Base-by-base conservation (phyloP, 2,888 invertebrate species). In the Hipparchia sbordonii region DNA sequence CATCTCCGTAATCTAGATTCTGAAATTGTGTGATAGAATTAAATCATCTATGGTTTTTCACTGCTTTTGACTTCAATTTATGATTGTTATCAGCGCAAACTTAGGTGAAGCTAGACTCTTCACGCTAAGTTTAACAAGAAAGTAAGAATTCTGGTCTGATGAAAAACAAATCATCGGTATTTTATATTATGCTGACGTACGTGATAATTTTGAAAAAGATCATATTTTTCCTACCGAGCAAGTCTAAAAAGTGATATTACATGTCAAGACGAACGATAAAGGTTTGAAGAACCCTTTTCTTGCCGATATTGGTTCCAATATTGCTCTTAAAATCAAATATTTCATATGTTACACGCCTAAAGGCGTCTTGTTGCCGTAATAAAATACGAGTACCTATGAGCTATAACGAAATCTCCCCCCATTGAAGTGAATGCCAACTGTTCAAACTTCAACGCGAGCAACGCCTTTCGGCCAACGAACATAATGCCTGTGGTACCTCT, bases 401-500 rank as follows among this genome's bases (percentile, higher is more conserved):
- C 46, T 76, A 72, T 73, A 76, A 77, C 72, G 76, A 71, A 77
- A 76, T 74, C 68, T 75, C 73, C 71, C 74, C 71, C 70, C 57
- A 85, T 86, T 84, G 85, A 87, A 82, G 76, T 78, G 72, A 82
- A 79, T 80, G 82, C 89, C 92, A 93, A 89, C 93, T 93, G 93
- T 90, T 84, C 88, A 93, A 93, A 93, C 91, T 48, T 46, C 48
- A 48, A 48, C 4, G 5, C 82, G 79, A 82, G 85, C 84, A 86
- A 86, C 87, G 88, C 87, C 88, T 92, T 92, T 91, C 88, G 90
- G 88, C 88, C 85, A 78, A 81, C 82, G 83, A 87, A 66, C 71
- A 10, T 12, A 10, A 48, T 79, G 72, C 80, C 82, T 81, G 82
- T 88, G 6, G 23, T 59, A 87, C 84, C 85, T 81, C 83, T 82